Evolutionary conservation across 2,113 vertebrate species (phyloP).

Genomic region (Brachypteracias leptosomus): DNA sequence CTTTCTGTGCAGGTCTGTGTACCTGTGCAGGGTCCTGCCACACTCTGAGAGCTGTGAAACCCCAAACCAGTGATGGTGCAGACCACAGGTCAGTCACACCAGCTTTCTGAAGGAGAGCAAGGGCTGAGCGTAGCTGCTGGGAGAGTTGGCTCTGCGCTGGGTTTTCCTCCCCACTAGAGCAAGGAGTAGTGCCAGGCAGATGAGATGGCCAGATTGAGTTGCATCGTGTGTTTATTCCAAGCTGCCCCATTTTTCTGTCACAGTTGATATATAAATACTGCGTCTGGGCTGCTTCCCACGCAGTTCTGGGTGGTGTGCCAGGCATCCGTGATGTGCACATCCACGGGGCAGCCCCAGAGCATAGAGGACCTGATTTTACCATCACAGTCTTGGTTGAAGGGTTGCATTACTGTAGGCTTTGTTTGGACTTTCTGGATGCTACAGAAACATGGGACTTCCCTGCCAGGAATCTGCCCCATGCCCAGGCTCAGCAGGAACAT

Average conservation of each 20-base stretch:
- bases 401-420: not conserved
- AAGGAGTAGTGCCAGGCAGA: not conserved
- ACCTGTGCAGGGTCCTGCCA: not conserved
- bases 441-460: not conserved
- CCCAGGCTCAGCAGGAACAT: not conserved
- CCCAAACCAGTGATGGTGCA: not conserved
- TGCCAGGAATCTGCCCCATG: not conserved
- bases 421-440: not conserved
- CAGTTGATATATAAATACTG: conserved; percentile 8
- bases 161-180: not conserved
- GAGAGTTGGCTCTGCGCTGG: not conserved
- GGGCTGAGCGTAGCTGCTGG: not conserved
- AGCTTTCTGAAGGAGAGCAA: not conserved
- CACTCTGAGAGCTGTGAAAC: not conserved
- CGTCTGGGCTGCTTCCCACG: not conserved
- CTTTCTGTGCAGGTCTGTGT: not conserved
- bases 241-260: conserved; percentile 40
- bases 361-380: not conserved
- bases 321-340: not conserved
- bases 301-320: not conserved
- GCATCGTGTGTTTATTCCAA: conserved; percentile 16
- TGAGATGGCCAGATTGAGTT: not conserved
- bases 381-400: not conserved
- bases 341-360: not conserved
- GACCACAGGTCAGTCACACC: not conserved